Evolutionary conservation across 2,797 vertebrate genomes (phyloP).

Genomic region (Molossus molossus): DNA sequence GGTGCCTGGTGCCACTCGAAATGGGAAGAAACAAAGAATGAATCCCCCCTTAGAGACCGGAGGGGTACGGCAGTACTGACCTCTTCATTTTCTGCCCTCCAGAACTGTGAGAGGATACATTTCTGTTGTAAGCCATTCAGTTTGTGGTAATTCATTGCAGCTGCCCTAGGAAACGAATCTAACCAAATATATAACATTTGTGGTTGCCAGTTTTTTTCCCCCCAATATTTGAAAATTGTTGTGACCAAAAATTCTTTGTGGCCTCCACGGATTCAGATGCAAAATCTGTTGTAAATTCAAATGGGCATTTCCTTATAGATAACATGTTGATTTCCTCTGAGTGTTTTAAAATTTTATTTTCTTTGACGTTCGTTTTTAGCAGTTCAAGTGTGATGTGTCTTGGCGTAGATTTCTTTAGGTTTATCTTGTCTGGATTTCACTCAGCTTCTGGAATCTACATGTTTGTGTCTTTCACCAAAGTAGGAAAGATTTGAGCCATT

Average conservation of each 20-base stretch:
- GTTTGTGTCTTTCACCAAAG: too few species aligned
- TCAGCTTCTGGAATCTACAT: neutral
- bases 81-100: too few species aligned
- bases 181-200: neutral
- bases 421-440: neutral
- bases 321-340: neutral
- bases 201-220: neutral
- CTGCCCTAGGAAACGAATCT: neutral
- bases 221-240: neutral
- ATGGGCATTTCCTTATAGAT: neutral
- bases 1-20: neutral
- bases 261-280: neutral
- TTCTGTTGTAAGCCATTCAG: too few species aligned
- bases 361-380: neutral
- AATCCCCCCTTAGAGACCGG: too few species aligned
- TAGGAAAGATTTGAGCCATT: neutral
- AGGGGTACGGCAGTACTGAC: too few species aligned
- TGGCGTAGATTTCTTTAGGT: neutral
- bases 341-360: too few species aligned
- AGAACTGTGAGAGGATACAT: too few species aligned
- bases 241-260: neutral
- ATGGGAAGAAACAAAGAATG: neutral
- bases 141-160: neutral
- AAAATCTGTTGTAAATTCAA: neutral
- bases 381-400: neutral